Evolutionary conservation across 2,888 invertebrate species (phyloP), one percentile per base, ranked within the genome.

Genomic region (Pilophorus perplexus): DNA sequence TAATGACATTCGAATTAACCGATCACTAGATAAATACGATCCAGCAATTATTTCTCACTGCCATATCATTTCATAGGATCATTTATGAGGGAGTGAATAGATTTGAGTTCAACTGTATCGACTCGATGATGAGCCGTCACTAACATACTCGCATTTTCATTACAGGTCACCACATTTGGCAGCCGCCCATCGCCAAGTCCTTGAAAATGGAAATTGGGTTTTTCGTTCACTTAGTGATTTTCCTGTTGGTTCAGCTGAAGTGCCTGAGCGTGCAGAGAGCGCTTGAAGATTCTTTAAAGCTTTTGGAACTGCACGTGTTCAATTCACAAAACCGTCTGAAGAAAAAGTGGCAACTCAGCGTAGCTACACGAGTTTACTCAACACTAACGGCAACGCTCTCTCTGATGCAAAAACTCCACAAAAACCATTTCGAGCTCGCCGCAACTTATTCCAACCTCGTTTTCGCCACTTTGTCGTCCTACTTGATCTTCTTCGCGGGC

Each of bases 341-440:
- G 14, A 50, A 50, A 27, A 23, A 27, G 8, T 50, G 50, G 50
- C 50, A 50, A 25, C 27, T 25, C n/a, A 50, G 50, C 50, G 27
- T 50, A 4, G 12, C 14, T 1, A 16, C 3, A 12, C 23, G 50
- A 16, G 12, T 50, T n/a, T 27, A n/a, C 12, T 2, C 50, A 3
- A 8, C 8, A 6, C 14, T 50, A 14, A 27, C 10, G 14, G 8
- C 50, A 27, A 27, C 14, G 10, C n/a, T 16, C 8, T 23, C 8
- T 25, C 8, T 12, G 1, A 27, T 50, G 25, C 16, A 16, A 8
- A 16, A n/a, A 3, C n/a, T 27, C 2, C 8, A 25, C n/a, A 12
- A 10, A 1, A 27, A 8, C 27, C 23, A 50, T 27, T 23, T 12
- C 10, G 50, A 27, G 14, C 23, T 50, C 1, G 3, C 50, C 1